These are phyloP conservation scores for Ophioderma brevispina DNA, from an alignment of 35 echinoderm and acorn worm species.

Conservation along the genomic window DNA sequence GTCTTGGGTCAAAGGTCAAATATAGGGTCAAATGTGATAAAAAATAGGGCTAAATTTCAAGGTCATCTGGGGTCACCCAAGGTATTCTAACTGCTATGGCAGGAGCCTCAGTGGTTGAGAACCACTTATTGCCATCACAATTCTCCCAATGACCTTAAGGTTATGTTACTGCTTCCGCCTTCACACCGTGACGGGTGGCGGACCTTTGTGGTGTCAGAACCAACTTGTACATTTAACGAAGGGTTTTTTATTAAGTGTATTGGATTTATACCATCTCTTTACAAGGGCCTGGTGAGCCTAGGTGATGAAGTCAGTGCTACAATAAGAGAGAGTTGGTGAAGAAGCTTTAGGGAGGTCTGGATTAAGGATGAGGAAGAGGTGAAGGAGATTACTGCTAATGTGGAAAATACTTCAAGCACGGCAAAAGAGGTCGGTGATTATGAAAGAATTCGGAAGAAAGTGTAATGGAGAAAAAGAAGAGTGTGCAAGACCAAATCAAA, in stretches of 20 bases:
- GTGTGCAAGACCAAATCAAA: too few species aligned
- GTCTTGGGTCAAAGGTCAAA: too few species aligned
- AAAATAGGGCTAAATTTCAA: neutral
- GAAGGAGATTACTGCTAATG: slow-evolving; percentile 29
- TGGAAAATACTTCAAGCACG: slow-evolving; percentile 66
- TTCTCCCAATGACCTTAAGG: too few species aligned
- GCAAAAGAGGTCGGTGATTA: slow-evolving; percentile 17
- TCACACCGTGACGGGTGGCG: too few species aligned
- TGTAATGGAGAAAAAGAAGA: too few species aligned
- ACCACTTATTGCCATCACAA: too few species aligned
- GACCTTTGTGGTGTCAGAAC: neutral
- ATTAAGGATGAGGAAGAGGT: slow-evolving; percentile 73
- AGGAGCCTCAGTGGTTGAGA: too few species aligned
- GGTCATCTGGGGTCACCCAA: neutral
- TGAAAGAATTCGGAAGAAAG: too few species aligned
- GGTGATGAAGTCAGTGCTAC: slow-evolving; percentile 84
- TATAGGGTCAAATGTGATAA: neutral
- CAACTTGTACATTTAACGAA: neutral
- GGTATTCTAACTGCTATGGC: too few species aligned
- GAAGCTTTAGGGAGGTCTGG: slow-evolving; percentile 83
- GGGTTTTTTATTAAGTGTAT: neutral
- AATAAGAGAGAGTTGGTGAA: slow-evolving; percentile 86
- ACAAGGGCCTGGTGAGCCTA: slow-evolving; percentile 93
- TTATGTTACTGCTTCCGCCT: too few species aligned
- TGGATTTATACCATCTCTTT: neutral